Percentiles rank a stretch among this genome's conserved stretches.
Evolutionary conservation across 2,113 vertebrate species (phyloP).

Genomic region (Laticauda laticaudata): DNA sequence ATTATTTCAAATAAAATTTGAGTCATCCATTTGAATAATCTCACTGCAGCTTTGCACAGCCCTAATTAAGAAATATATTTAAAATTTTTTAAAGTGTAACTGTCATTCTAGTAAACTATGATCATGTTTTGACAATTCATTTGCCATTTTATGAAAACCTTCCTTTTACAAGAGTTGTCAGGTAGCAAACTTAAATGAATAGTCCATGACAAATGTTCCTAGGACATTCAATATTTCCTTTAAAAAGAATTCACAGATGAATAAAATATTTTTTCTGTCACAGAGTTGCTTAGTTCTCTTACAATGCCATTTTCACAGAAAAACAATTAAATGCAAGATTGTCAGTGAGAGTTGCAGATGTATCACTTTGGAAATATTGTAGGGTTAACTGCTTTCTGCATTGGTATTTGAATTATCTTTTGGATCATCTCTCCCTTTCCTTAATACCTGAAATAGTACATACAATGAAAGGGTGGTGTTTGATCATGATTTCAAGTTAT

Average conservation of each 20-base stretch:
- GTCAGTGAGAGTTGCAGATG: background rate
- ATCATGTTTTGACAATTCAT: background rate
- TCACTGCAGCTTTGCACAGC: background rate
- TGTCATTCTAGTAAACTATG: background rate
- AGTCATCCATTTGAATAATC: background rate
- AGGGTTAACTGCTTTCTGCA: background rate
- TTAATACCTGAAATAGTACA: background rate
- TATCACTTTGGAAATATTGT: background rate
- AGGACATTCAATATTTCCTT: background rate
- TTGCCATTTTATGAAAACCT: background rate
- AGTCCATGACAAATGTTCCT: background rate
- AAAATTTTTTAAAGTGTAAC: background rate
- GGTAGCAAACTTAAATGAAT: background rate
- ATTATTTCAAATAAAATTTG: background rate
- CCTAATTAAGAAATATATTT: background rate
- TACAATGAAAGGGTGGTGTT: background rate
- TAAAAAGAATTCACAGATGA: background rate
- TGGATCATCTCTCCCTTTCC: background rate
- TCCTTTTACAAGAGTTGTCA: background rate
- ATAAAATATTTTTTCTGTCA: background rate
- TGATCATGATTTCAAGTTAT: background rate
- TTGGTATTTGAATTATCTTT: background rate
- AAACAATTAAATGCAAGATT: background rate
- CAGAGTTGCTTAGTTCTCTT: background rate
- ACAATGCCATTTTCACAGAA: background rate